These are phyloP conservation scores for Phataginus tetradactyla DNA, from an alignment of 2,797 vertebrate genomes.

Conservation along the genomic window DNA sequence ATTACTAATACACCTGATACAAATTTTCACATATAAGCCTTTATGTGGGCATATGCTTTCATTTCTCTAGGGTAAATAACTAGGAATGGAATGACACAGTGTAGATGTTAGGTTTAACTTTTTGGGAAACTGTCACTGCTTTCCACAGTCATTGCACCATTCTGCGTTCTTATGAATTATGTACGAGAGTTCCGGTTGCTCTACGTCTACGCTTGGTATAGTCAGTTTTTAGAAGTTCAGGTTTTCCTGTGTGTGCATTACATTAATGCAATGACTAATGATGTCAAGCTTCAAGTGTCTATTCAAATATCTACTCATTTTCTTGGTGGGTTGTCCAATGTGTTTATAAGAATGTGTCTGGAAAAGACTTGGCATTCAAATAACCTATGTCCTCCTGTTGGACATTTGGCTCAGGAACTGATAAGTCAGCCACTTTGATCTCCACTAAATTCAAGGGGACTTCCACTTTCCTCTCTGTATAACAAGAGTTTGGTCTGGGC, in stretches of 20 bases:
- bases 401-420: not conserved
- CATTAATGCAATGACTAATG: not conserved
- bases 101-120: not conserved
- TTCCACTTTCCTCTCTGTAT: not conserved
- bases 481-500: not conserved
- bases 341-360: conserved; percentile 4
- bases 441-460: not conserved
- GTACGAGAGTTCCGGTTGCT: not conserved
- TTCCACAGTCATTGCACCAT: not conserved
- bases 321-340: not conserved
- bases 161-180: not conserved
- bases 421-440: not conserved
- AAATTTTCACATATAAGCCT: not conserved
- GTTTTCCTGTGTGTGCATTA: not conserved
- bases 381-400: not conserved
- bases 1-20: not conserved
- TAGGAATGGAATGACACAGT: not conserved
- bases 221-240: not conserved
- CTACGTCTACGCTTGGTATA: not conserved
- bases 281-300: not conserved
- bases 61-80: not conserved
- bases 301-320: not conserved
- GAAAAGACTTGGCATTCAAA: not conserved
- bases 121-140: not conserved
- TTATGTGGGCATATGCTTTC: not conserved